phyloP scores from a whole-genome alignment of 2,797 vertebrate genomes.

The Ibycter americanus region DNA sequence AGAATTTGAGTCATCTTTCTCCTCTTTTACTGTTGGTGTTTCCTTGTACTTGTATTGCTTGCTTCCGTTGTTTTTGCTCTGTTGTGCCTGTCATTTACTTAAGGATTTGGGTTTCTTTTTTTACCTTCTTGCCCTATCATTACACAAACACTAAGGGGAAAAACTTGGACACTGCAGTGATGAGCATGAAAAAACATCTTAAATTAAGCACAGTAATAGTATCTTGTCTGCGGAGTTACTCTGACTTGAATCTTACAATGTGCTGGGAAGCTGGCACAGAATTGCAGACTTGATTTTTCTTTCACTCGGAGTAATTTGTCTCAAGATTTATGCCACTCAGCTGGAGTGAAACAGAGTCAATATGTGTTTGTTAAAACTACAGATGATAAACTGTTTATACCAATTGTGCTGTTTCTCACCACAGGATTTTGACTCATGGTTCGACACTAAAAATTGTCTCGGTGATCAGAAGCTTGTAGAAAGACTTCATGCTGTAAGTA shows the following conservation, averaged over 20 bases:
- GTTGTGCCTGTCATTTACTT: not conserved
- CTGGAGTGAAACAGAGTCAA: not conserved
- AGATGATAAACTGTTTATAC: not conserved
- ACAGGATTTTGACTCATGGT: conserved; percentile 92
- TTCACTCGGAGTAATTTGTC: not conserved
- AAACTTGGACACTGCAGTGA: not conserved
- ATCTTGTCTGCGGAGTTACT: not conserved
- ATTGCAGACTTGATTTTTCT: not conserved
- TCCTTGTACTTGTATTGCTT: not conserved
- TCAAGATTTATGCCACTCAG: not conserved
- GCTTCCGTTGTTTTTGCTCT: not conserved
- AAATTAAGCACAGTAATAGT: not conserved
- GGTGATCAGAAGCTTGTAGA: conserved; percentile 90
- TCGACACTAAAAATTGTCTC: conserved; percentile 90
- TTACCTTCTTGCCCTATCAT: not conserved
- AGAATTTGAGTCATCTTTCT: not conserved
- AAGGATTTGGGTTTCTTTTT: not conserved
- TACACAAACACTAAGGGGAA: not conserved
- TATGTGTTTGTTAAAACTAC: not conserved
- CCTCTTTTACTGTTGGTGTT: not conserved
- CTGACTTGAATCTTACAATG: rapidly evolving
- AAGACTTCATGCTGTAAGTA: conserved; percentile 87
- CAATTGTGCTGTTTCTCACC: conserved; percentile 14
- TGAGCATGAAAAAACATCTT: not conserved
- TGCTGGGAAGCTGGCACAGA: not conserved